A percentile compares a stretch with the other conserved stretches of the same genome.
phyloP scores from a whole-genome alignment of 2,113 vertebrate genomes.

The Todiramphus chloris region DNA sequence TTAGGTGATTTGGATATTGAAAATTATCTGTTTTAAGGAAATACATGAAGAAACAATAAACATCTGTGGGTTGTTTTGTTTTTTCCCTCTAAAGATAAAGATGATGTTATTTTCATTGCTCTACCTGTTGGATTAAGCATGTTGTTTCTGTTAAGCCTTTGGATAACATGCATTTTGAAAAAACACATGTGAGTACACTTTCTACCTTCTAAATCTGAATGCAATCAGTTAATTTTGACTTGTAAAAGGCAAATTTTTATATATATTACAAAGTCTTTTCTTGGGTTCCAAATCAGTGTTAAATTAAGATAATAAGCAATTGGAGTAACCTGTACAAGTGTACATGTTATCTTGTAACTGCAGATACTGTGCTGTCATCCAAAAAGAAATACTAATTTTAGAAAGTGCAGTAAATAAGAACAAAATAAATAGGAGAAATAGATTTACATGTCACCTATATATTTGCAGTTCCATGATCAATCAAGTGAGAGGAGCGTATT shows the following conservation, averaged over 20 bases:
- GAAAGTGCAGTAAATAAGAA: neutral
- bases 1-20: neutral
- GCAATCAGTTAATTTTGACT: neutral
- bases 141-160: conserved; percentile 55
- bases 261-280: neutral
- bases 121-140: conserved; percentile 54
- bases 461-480: neutral
- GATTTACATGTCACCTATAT: accelerated
- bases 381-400: neutral
- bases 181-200: conserved; percentile 69
- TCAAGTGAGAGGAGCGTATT: neutral
- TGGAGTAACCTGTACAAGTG: neutral
- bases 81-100: conserved; percentile 35
- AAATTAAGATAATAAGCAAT: neutral
- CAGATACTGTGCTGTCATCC: neutral
- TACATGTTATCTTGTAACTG: neutral
- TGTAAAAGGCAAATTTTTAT: neutral
- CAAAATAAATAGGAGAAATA: neutral
- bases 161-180: conserved; percentile 49
- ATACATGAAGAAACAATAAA: neutral
- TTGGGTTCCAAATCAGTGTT: neutral
- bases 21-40: neutral
- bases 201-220: neutral
- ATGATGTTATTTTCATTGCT: conserved; percentile 51
- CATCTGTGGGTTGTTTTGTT: neutral